phyloP scores from a whole-genome alignment of 2,888 invertebrate species.

The Drosophila testacea region DNA sequence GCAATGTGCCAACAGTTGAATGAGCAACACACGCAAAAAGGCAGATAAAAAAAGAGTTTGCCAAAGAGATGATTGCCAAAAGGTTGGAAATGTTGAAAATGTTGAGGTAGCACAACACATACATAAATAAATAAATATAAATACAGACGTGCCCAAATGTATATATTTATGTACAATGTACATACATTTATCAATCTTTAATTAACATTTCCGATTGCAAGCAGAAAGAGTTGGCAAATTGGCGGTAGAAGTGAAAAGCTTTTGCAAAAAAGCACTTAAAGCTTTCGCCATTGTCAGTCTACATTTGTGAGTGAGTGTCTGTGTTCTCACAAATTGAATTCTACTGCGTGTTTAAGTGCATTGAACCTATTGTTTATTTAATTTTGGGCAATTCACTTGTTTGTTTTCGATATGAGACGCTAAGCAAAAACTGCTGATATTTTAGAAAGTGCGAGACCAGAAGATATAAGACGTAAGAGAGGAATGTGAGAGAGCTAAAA shows the following conservation, averaged over 20 bases:
- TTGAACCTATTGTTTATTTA: conserved; percentile 76
- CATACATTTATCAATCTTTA: conserved; percentile 6
- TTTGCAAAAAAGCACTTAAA: conserved; percentile 23
- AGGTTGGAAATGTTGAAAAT: conserved; percentile 39
- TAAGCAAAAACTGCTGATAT: conserved; percentile 69
- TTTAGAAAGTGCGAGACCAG: conserved; percentile 5
- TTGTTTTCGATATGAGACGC: conserved; percentile 67
- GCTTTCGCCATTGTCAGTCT: conserved; percentile 26
- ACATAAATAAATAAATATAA: neutral
- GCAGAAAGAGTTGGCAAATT: conserved; percentile 14
- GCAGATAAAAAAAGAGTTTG: conserved; percentile 17
- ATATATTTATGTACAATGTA: neutral
- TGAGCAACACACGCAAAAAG: conserved; percentile 17
- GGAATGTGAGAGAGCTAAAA: no score
- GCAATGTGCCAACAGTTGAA: conserved; percentile 28
- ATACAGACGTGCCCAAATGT: neutral
- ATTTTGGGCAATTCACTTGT: conserved; percentile 59
- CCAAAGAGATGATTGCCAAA: conserved; percentile 15
- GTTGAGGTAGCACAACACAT: conserved; percentile 45
- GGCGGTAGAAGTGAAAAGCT: conserved; percentile 37
- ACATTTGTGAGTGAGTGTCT: conserved; percentile 17
- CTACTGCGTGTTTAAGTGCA: conserved; percentile 74
- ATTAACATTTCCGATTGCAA: conserved; percentile 53
- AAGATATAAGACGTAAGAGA: no score
- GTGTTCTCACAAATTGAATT: conserved; percentile 64